phyloP scores from a whole-genome alignment of 2,888 invertebrate genomes.

The Hydraecia micacea region DNA sequence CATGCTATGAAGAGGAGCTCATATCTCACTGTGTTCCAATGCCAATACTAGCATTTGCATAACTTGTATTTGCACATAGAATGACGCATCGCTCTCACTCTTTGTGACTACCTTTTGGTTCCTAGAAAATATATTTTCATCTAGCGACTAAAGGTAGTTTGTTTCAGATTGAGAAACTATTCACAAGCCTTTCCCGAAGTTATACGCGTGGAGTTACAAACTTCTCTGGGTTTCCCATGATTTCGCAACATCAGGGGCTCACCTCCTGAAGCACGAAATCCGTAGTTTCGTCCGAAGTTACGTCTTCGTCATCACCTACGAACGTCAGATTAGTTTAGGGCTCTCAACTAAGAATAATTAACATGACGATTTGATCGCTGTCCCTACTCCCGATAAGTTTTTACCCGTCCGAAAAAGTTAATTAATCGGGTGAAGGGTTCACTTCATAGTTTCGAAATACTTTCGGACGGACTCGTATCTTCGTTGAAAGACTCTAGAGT shows the following conservation, averaged over 20 bases:
- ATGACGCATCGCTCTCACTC: conserved; percentile 62
- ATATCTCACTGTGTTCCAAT: conserved; percentile 40
- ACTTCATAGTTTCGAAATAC: not conserved
- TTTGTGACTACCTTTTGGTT: conserved; percentile 10
- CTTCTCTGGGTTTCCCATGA: not conserved
- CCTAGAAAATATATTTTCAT: not conserved
- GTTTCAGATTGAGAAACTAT: not conserved
- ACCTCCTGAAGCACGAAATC: not conserved
- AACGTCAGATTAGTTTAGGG: not conserved
- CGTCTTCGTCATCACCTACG: not conserved
- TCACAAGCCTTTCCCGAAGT: not conserved
- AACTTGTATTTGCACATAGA: conserved; percentile 67
- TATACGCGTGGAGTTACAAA: not conserved
- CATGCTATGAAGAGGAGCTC: not conserved
- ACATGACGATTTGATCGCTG: not conserved
- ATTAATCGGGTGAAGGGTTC: not conserved
- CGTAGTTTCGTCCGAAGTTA: not conserved
- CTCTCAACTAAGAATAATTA: not conserved
- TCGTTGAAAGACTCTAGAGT: not conserved
- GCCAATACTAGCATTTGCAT: conserved; percentile 70
- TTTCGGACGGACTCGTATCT: not conserved
- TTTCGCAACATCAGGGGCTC: not conserved
- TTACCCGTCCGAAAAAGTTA: not conserved
- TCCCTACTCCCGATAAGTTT: not conserved
- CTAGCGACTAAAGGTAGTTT: not conserved